Evolutionary conservation across 2,113 vertebrate genomes (phyloP).

Genomic region (Trematocara variabile): DNA sequence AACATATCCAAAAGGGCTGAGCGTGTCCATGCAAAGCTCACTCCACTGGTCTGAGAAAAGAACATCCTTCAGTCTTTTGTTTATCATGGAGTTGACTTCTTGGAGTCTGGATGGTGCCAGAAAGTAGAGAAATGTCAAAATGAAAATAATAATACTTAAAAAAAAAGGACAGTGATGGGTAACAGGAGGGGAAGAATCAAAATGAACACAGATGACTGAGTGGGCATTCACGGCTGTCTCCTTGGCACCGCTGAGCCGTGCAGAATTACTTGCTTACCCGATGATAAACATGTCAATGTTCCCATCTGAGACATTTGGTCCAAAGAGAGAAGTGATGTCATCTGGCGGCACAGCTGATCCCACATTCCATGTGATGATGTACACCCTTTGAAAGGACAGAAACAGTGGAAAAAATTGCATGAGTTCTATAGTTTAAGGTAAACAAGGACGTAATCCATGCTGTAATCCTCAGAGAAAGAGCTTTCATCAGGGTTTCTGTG

Average conservation of each 20-base stretch:
- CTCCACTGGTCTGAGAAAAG: constrained; percentile 98
- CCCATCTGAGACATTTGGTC: constrained; percentile 79
- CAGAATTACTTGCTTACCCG: constrained; percentile 80
- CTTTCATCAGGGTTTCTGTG: constrained; percentile 1
- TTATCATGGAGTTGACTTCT: constrained; percentile 97
- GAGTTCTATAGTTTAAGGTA: background rate
- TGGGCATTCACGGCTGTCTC: constrained; percentile 49
- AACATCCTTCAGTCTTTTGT: constrained; percentile 92
- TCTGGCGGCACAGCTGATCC: constrained; percentile 90
- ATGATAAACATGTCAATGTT: constrained; percentile 89
- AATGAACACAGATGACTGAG: constrained; percentile 54
- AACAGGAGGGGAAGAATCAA: background rate
- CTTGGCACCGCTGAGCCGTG: constrained; percentile 28
- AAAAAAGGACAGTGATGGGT: background rate
- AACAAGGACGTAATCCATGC: constrained; percentile 17
- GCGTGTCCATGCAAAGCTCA: constrained; percentile 91
- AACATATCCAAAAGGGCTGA: constrained; percentile 90
- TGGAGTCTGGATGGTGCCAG: constrained; percentile 79
- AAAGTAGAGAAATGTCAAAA: constrained; percentile 2
- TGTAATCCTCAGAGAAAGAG: constrained; percentile 27
- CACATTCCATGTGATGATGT: constrained; percentile 96
- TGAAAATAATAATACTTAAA: background rate
- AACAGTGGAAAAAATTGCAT: background rate
- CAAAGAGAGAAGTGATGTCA: constrained; percentile 88
- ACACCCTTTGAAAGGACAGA: constrained; percentile 75